Evolutionary conservation across 2,888 invertebrate species (phyloP), one percentile per base, ranked within the genome.

Genomic region (Polia nebulosa): DNA sequence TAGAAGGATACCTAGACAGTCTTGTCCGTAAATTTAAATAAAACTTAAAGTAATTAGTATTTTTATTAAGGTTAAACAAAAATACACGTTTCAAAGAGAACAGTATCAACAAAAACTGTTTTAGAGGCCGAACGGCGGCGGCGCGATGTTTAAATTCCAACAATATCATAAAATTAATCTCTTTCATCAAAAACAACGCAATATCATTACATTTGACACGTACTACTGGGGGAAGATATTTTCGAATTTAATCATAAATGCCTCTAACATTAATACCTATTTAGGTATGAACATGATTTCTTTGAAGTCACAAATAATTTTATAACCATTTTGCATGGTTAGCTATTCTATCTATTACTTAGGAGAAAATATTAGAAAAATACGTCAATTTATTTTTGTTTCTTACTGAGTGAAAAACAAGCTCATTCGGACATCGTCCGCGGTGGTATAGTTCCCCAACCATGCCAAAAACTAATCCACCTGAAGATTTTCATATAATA

Each of bases 41-140:
- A 94, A 93, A 93, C 93, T 93, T 94, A 92, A 83, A 88, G 87
- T 90, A 88, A 91, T 89, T 88, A 91, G 90, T 92, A 93, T 87
- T 91, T 94, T 94, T 95, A 94, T 95, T 93, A 85, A 87, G 87
- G 81, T 89, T 77, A 89, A 94, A 92, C 90, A 92, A 90, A 91
- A 89, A 90, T 90, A 91, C 91, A 93, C 81, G 89, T 85, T 89
- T 91, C 91, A 88, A 64, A 73, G 82, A 87, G 84, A 86, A 80
- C 71, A 73, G 65, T 83, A 72, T 72, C 64, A 73, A 78, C 72
- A 83, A 77, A 59, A 78, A 74, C 71, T 56, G 75, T 62, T 67
- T 73, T 47, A 77, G 71, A 55, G 53, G 72, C 72, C 71, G 45
- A 67, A 76, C 22, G 57, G 61, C 65, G 60, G 65, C 57, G 49